Conservation (phyloP, 2,113 vertebrate species). For the human (Homo sapiens) region DNA sequence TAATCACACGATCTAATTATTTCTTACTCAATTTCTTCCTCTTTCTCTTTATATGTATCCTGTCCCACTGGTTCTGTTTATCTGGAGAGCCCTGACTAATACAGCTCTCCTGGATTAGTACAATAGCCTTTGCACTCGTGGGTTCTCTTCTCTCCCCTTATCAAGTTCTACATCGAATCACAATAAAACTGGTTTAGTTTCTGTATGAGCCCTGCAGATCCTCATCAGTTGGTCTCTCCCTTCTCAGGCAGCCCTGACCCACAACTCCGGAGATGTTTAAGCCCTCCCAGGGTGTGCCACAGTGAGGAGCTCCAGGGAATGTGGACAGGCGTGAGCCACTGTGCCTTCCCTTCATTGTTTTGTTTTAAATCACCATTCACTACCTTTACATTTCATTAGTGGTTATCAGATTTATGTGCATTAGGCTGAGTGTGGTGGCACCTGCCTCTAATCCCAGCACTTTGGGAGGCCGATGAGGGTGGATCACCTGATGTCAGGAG, state of each 20-base stretch:
- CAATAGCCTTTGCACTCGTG: neutral
- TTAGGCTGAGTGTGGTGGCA: too few species aligned
- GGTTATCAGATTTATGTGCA: too few species aligned
- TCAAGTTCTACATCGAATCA: neutral
- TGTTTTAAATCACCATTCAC: too few species aligned
- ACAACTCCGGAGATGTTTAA: neutral
- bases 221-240: neutral
- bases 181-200: neutral
- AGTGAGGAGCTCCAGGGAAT: neutral
- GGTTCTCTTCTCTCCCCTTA: neutral
- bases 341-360: too few species aligned
- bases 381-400: too few species aligned
- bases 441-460: too few species aligned
- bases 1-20: neutral
- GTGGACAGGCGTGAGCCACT: neutral
- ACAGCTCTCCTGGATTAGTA: neutral
- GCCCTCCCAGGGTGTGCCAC: neutral
- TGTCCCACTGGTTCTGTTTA: too few species aligned
- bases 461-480: too few species aligned
- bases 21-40: too few species aligned
- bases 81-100: too few species aligned
- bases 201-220: neutral
- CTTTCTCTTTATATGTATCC: too few species aligned
- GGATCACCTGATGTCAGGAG: too few species aligned
- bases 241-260: neutral